A percentile compares a stretch with the other conserved stretches of the same genome.
Evolutionary conservation across 2,797 vertebrate species (phyloP).

Genomic region (Enteromius viviparus): DNA sequence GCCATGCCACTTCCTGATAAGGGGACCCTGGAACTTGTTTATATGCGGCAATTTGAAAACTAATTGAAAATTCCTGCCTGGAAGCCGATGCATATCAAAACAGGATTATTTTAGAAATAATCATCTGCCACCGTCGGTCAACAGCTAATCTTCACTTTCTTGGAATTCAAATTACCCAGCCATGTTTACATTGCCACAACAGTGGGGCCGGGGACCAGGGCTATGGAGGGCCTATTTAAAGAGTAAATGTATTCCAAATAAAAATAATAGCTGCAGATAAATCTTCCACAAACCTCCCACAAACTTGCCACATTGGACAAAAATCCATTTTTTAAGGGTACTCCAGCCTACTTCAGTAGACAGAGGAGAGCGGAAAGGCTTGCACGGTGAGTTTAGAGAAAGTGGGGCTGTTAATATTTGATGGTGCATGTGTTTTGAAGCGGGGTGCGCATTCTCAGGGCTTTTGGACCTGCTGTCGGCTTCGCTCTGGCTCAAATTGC

Average conservation of each 20-base stretch:
- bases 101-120: slow-evolving; percentile 88
- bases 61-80: slow-evolving; percentile 86
- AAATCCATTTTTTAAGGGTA: slow-evolving; percentile 66
- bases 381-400: slow-evolving; percentile 34
- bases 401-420: slow-evolving; percentile 67
- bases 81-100: slow-evolving; percentile 88
- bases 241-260: slow-evolving; percentile 72
- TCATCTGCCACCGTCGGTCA: slow-evolving; percentile 81
- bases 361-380: slow-evolving; percentile 10
- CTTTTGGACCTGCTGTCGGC: slow-evolving; percentile 85
- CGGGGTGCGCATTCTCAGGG: slow-evolving; percentile 87
- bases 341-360: slow-evolving; percentile 9
- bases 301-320: slow-evolving; percentile 73
- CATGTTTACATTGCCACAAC: slow-evolving; percentile 83
- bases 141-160: slow-evolving; percentile 85
- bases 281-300: slow-evolving; percentile 66
- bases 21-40: slow-evolving; percentile 85
- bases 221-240: slow-evolving; percentile 76
- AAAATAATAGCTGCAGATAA: slow-evolving; percentile 76
- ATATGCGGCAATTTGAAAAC: slow-evolving; percentile 84
- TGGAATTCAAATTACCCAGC: slow-evolving; percentile 86
- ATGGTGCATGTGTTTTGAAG: slow-evolving; percentile 77
- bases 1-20: slow-evolving; percentile 80
- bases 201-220: slow-evolving; percentile 74
- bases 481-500: slow-evolving; percentile 88